These are phyloP conservation scores for Hipposideros armiger DNA, from an alignment of 2,113 vertebrate species.

Conservation along the genomic window DNA sequence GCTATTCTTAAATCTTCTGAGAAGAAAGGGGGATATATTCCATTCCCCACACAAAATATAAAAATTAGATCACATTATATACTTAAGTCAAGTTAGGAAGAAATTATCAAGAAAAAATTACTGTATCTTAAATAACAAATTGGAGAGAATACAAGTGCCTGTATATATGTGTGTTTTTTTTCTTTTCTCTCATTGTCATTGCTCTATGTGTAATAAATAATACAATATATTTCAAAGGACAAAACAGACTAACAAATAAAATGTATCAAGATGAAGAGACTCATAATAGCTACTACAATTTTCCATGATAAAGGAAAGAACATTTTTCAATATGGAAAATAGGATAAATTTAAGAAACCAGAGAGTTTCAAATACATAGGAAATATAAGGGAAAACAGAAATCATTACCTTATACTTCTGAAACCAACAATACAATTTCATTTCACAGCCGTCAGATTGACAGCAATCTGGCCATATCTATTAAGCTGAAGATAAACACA, in stretches of 20 bases:
- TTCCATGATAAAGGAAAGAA: not conserved
- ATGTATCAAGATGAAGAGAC: not conserved
- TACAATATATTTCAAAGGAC: conserved; percentile 31
- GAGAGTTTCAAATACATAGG: not conserved
- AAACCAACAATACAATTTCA: not conserved
- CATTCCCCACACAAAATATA: not conserved
- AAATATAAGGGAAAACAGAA: not conserved
- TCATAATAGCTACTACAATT: not conserved
- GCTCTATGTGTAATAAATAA: not conserved
- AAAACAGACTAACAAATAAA: conserved; percentile 31
- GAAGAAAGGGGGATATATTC: not conserved
- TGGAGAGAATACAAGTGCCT: conserved; percentile 16
- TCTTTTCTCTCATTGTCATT: not conserved
- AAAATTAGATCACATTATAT: not conserved
- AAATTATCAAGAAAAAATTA: conserved; percentile 38
- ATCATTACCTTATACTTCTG: not conserved
- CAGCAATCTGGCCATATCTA: not conserved
- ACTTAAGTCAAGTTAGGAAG: conserved; percentile 10
- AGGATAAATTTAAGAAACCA: not conserved
- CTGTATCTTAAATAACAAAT: not conserved
- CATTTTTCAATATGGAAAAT: not conserved
- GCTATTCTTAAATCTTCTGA: conserved; percentile 20
- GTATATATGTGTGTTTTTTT: not conserved
- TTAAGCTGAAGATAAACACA: not conserved
- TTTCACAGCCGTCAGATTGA: not conserved